Conservation (phyloP, 2,888 invertebrate genomes). For the Alloplasta piceator region DNA sequence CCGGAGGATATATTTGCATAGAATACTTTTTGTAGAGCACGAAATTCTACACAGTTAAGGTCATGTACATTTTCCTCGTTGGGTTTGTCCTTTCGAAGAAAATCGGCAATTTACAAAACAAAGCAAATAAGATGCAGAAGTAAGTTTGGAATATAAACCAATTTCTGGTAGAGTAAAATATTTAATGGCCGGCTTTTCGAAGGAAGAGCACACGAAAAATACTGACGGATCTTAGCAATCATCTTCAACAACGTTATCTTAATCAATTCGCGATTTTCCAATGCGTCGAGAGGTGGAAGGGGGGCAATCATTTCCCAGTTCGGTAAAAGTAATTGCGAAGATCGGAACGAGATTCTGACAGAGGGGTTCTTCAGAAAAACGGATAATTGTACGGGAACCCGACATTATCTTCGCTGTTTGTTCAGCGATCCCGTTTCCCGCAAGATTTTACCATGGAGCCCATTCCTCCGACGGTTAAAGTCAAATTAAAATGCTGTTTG, state of each 20-base stretch:
- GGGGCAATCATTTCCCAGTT: slow-evolving; percentile 29
- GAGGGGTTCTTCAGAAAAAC: slow-evolving; percentile 47
- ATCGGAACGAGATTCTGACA: slow-evolving; percentile 46
- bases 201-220: neutral
- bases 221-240: neutral
- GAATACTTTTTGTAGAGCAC: neutral
- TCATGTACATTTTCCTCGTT: neutral
- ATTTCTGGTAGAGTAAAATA: too few relatives aligned
- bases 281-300: too few relatives aligned
- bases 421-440: slow-evolving; percentile 34
- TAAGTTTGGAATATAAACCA: too few relatives aligned
- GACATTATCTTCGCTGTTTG: slow-evolving; percentile 13
- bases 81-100: too few relatives aligned
- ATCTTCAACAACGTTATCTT: neutral
- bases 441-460: slow-evolving; percentile 22
- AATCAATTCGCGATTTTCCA: slow-evolving; percentile 38
- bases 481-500: slow-evolving; percentile 57
- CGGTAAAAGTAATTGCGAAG: slow-evolving; percentile 54
- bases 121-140: too few relatives aligned
- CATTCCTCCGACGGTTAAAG: slow-evolving; percentile 12
- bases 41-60: neutral
- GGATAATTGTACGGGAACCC: slow-evolving; percentile 44
- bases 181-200: too few relatives aligned
- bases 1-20: too few relatives aligned
- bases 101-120: too few relatives aligned